These are phyloP conservation scores for Hoplostethus atlanticus DNA, from an alignment of 2,797 vertebrate genomes.

Conservation along the genomic window DNA sequence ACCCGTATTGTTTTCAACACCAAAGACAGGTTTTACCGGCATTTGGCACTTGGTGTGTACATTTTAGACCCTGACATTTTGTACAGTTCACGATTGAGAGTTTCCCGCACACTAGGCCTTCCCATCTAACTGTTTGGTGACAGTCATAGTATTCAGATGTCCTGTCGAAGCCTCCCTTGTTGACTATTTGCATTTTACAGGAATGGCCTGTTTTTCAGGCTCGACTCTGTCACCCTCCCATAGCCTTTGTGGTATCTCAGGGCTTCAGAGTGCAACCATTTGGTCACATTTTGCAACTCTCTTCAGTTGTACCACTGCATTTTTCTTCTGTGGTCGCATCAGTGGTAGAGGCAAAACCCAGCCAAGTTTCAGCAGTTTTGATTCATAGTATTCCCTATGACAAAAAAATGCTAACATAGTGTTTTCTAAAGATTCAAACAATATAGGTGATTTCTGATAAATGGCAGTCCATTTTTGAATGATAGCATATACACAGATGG, in stretches of 20 bases:
- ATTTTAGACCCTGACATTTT: too few species aligned
- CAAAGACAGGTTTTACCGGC: too few species aligned
- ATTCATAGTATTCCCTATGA: too few species aligned
- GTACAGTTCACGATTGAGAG: neutral
- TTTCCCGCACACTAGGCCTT: neutral
- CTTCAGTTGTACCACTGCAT: neutral
- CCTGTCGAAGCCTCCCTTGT: neutral
- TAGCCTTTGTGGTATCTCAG: neutral
- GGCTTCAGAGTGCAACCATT: neutral
- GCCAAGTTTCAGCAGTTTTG: too few species aligned
- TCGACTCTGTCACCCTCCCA: neutral
- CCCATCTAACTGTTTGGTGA: neutral
- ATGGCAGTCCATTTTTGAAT: too few species aligned
- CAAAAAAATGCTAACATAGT: too few species aligned
- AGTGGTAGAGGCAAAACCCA: too few species aligned
- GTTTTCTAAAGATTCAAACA: too few species aligned
- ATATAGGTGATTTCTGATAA: too few species aligned
- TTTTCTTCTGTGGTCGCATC: neutral
- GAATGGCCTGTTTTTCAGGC: slow-evolving; percentile 12
- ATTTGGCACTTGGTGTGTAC: too few species aligned
- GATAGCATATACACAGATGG: too few species aligned
- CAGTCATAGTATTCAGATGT: slow-evolving; percentile 1
- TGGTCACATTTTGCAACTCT: neutral
- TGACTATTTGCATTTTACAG: slow-evolving; percentile 10
- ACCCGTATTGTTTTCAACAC: too few species aligned